A percentile compares a stretch with the other conserved stretches of the same genome.
Evolutionary conservation across 2,888 invertebrate species (phyloP).

Genomic region (Cantharis nigra): DNA sequence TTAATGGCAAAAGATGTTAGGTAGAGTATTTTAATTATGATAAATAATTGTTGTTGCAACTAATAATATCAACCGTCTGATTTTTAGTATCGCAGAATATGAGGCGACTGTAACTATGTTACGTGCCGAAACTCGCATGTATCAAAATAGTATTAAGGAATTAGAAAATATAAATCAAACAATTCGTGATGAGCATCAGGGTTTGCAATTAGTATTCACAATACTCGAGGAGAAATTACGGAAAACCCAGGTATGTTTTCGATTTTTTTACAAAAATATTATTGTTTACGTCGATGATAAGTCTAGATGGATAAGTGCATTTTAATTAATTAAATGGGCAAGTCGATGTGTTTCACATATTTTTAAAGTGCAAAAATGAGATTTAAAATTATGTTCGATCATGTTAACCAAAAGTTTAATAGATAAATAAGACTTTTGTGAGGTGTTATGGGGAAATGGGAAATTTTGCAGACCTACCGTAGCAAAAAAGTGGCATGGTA

Average conservation of each 20-base stretch:
- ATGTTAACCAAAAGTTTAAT: too few relatives aligned
- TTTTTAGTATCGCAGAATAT: conserved; percentile 69
- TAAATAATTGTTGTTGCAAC: neutral
- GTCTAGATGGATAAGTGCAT: too few relatives aligned
- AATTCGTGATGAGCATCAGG: conserved; percentile 92
- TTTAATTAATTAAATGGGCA: too few relatives aligned
- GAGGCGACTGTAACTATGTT: conserved; percentile 68
- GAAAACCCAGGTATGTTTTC: conserved; percentile 70
- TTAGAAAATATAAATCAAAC: conserved; percentile 85
- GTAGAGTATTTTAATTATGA: conserved; percentile 53
- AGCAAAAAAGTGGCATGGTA: too few relatives aligned
- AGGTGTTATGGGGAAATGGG: too few relatives aligned
- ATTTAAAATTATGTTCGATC: too few relatives aligned
- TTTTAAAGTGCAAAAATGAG: too few relatives aligned
- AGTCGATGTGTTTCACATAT: too few relatives aligned
- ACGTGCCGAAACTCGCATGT: conserved; percentile 74
- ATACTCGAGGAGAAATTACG: conserved; percentile 88
- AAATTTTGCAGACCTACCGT: too few relatives aligned
- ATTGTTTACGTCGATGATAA: neutral
- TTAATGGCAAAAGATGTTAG: conserved; percentile 73
- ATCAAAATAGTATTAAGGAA: conserved; percentile 73
- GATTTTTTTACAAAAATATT: neutral
- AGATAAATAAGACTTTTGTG: too few relatives aligned
- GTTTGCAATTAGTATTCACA: conserved; percentile 87
- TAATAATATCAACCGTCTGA: neutral